phyloP scores from a whole-genome alignment of 2,113 vertebrate genomes.

The Alaudala cheleensis region DNA sequence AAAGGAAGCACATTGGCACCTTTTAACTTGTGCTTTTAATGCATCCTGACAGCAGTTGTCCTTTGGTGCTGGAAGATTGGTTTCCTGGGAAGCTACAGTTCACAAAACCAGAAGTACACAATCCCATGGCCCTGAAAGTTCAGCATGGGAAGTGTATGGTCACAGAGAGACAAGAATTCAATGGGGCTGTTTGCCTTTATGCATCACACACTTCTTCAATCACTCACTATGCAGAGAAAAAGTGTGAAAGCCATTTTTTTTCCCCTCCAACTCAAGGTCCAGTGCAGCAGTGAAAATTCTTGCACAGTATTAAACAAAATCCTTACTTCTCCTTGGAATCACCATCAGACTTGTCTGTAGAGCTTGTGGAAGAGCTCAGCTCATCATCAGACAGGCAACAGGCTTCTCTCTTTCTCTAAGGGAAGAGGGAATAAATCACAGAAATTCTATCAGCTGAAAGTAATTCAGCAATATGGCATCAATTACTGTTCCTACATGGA shows the following conservation, averaged over 20 bases:
- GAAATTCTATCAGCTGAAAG: neutral
- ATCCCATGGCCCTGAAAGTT: neutral
- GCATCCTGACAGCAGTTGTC: neutral
- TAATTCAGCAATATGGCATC: neutral
- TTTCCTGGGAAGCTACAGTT: neutral
- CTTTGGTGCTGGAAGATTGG: neutral
- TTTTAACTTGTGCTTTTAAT: neutral
- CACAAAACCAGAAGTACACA: neutral
- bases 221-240: neutral
- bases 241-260: neutral
- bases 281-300: neutral
- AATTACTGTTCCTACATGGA: neutral
- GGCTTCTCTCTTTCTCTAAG: conserved; percentile 55
- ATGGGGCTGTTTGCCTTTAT: neutral
- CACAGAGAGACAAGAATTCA: neutral
- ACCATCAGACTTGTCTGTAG: conserved; percentile 89
- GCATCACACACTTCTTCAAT: neutral
- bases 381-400: conserved; percentile 83
- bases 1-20: neutral
- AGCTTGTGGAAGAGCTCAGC: conserved; percentile 90
- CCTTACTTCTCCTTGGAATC: conserved; percentile 85
- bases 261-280: neutral
- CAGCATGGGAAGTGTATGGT: neutral
- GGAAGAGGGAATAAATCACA: neutral
- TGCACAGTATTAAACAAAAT: neutral